A percentile compares a stretch with the other conserved stretches of the same genome.
These are phyloP conservation scores for Ataeniobius toweri DNA, from an alignment of 2,797 vertebrate genomes.

Conservation along the genomic window DNA sequence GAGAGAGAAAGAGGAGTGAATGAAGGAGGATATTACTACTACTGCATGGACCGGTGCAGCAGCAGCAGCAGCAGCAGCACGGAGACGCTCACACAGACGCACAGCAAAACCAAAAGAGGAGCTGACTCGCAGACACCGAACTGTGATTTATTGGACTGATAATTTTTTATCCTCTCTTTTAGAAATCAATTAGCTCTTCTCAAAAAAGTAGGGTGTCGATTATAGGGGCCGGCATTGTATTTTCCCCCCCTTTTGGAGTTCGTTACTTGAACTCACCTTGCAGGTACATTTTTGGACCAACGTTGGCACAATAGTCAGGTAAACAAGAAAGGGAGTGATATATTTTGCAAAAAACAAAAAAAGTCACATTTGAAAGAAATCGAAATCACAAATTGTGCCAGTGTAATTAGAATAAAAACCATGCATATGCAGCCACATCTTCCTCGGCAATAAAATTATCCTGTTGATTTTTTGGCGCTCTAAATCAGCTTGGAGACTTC, in stretches of 20 bases:
- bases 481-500: constrained; percentile 4
- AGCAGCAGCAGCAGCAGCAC: constrained; percentile 46
- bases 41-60: constrained; percentile 69
- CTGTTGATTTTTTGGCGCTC: constrained; percentile 1
- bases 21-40: constrained; percentile 71
- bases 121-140: constrained; percentile 55
- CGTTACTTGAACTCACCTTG: constrained; percentile 59
- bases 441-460: constrained; percentile 9
- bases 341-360: constrained; percentile 4
- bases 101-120: constrained; percentile 60
- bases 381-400: constrained; percentile 1
- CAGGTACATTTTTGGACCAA: constrained; percentile 57
- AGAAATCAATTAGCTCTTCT: constrained; percentile 32
- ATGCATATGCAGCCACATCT: neutral
- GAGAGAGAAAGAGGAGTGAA: constrained; percentile 56
- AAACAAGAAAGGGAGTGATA: constrained; percentile 38
- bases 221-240: constrained; percentile 45
- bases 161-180: constrained; percentile 14
- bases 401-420: neutral
- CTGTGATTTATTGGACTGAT: constrained; percentile 56
- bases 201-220: constrained; percentile 40
- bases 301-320: constrained; percentile 66
- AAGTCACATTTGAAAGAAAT: constrained; percentile 3
- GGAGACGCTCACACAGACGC: constrained; percentile 60
- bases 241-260: constrained; percentile 30